Conservation (phyloP, 1,140 invertebrate genomes). For the Streblospio benedicti region DNA sequence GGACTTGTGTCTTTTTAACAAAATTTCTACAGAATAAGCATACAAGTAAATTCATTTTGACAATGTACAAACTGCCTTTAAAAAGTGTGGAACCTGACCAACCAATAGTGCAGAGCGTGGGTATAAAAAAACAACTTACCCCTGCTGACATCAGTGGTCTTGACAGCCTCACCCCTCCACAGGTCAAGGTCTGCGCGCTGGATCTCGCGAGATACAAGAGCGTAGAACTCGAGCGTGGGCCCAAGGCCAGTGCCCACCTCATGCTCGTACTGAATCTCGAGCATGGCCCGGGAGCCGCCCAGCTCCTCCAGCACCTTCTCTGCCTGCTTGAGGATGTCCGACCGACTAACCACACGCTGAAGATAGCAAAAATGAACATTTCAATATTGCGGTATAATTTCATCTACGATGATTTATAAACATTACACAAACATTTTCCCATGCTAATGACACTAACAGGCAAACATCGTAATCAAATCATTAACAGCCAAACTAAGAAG, state of each 20-base stretch:
- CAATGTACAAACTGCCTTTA: too few relatives aligned
- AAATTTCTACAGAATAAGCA: too few relatives aligned
- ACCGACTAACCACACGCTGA: constrained; percentile 82
- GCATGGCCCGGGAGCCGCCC: constrained; percentile 77
- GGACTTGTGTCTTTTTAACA: too few relatives aligned
- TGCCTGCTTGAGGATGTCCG: constrained; percentile 88
- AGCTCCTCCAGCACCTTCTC: constrained; percentile 90
- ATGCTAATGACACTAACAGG: neutral
- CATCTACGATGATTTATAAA: neutral
- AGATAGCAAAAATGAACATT: constrained; percentile 15
- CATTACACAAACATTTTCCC: neutral
- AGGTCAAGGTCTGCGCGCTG: constrained; percentile 83
- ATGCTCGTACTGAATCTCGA: constrained; percentile 96
- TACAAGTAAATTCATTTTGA: too few relatives aligned
- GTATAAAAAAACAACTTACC: too few relatives aligned
- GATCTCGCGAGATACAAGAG: constrained; percentile 86
- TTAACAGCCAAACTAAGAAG: too few relatives aligned
- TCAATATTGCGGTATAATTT: neutral
- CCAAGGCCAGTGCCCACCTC: constrained; percentile 96
- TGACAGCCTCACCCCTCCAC: constrained; percentile 82
- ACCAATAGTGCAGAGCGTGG: too few relatives aligned
- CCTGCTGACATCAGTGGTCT: neutral
- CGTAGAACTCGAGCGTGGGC: constrained; percentile 96
- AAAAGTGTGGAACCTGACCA: too few relatives aligned
- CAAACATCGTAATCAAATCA: too few relatives aligned